Evolutionary conservation across 1,140 invertebrate species (phyloP), one percentile per base, ranked within the genome.

Genomic region (Pseudoatta argentina): DNA sequence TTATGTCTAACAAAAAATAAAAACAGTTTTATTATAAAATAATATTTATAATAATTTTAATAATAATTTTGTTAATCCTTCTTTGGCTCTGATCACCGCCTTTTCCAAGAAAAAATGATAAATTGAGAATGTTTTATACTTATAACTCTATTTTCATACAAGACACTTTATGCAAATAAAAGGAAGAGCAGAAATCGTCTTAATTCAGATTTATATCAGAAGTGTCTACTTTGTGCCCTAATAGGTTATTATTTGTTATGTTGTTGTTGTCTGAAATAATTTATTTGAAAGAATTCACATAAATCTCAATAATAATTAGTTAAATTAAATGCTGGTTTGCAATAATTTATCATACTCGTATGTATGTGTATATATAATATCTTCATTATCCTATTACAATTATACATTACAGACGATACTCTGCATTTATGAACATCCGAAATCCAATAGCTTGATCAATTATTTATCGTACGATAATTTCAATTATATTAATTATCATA

Each of bases 351-450:
- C 8, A 1, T 10, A 18, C 14, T 18, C 7, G 3, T 3, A 14
- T 64, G 2, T 18, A 14, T n/a, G 6, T 67, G 10, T 48, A n/a
- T 44, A 24, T 24, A 14, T 1, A n/a, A 5, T 69, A 69, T 27
- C 30, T 81, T 81, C 21, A 69, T 81, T 81, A 79, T 67, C 14
- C n/a, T 67, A 10, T 44, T 69, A 57, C 27, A 69, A 81, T 81
- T 69, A 81, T 81, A 55, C n/a, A 69, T 81, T 69, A 14, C 14
- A 55, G 24, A 69, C 8, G 34, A 69, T 39, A 30, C 44, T 78
- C 16, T 53, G 18, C 18, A 24, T 81, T 81, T 51, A 55, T 66
- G 6, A 18, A 14, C 14, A 66, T 69, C 57, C 21, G 16, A 81
- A 81, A 69, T 69, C 5, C 77, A 16, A 55, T 69, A 77, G 2